These are phyloP conservation scores for Labeo rohita DNA, from an alignment of 2,113 vertebrate genomes.

Conservation along the genomic window DNA sequence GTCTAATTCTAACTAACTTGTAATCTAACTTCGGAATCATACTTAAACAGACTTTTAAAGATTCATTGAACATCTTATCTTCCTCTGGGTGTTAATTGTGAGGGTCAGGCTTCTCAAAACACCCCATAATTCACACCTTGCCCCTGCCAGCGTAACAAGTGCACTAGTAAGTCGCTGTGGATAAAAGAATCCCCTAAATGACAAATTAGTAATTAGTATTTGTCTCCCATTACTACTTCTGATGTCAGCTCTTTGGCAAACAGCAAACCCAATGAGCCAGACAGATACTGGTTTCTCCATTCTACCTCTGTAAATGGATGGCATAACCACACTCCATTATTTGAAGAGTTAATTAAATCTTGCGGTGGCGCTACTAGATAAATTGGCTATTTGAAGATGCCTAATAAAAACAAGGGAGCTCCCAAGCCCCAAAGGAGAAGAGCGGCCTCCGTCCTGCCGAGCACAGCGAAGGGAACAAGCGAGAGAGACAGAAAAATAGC, in stretches of 20 bases:
- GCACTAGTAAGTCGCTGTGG: too few species aligned
- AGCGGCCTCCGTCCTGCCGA: neutral
- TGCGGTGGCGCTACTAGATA: conserved; percentile 34
- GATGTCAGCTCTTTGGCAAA: neutral
- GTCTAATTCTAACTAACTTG: neutral
- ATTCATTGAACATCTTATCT: neutral
- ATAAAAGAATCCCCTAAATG: neutral
- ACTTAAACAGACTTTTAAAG: neutral
- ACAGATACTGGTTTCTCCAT: neutral
- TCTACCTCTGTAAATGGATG: conserved; percentile 26
- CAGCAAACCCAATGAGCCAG: neutral
- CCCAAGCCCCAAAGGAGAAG: conserved; percentile 3
- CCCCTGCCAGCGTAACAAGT: neutral
- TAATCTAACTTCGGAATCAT: conserved; percentile 27
- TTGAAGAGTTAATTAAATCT: conserved; percentile 54
- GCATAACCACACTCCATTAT: conserved; percentile 31
- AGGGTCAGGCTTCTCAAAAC: neutral
- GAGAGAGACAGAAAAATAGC: neutral
- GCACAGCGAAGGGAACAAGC: neutral
- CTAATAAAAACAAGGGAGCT: conserved; percentile 35
- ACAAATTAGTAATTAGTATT: conserved; percentile 5
- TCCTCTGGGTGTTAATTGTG: neutral
- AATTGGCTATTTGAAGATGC: conserved; percentile 48
- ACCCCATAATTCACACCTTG: neutral
- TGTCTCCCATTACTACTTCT: neutral